Percentiles rank a stretch among this genome's conserved stretches.
These are phyloP conservation scores for Glaucomys volans DNA, from an alignment of 2,113 vertebrate species.

Conservation along the genomic window DNA sequence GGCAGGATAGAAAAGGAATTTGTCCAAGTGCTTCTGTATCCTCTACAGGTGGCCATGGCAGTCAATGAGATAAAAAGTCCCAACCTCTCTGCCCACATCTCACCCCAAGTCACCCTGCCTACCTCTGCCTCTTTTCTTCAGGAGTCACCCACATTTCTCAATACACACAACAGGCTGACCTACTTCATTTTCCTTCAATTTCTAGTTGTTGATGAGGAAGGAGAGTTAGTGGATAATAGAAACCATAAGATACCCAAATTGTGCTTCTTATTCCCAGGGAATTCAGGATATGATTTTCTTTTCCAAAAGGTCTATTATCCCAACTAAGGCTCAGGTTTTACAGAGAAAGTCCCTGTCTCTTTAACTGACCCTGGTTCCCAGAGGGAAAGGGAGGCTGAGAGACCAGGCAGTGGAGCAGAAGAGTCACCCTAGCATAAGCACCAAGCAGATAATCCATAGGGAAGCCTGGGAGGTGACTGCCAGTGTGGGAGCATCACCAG, in stretches of 20 bases:
- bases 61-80: neutral
- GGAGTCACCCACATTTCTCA: neutral
- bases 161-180: neutral
- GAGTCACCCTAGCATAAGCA: neutral
- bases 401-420: neutral
- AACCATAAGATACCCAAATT: neutral
- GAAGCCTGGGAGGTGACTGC: neutral
- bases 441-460: too few relatives aligned
- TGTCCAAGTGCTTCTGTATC: neutral
- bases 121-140: neutral
- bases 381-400: neutral
- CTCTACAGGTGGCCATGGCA: neutral
- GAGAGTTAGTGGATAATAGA: neutral
- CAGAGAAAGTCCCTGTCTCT: neutral
- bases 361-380: neutral
- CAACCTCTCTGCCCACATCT: neutral
- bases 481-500: fast-evolving
- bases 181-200: neutral
- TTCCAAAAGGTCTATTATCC: neutral
- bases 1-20: neutral
- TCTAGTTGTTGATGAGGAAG: neutral
- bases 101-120: neutral
- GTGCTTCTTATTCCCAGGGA: neutral
- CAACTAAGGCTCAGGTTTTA: neutral
- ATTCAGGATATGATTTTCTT: neutral